A percentile compares a stretch with the other conserved stretches of the same genome.
Conservation (phyloP, 2,113 vertebrate genomes). For the Corythornis cristatus region DNA sequence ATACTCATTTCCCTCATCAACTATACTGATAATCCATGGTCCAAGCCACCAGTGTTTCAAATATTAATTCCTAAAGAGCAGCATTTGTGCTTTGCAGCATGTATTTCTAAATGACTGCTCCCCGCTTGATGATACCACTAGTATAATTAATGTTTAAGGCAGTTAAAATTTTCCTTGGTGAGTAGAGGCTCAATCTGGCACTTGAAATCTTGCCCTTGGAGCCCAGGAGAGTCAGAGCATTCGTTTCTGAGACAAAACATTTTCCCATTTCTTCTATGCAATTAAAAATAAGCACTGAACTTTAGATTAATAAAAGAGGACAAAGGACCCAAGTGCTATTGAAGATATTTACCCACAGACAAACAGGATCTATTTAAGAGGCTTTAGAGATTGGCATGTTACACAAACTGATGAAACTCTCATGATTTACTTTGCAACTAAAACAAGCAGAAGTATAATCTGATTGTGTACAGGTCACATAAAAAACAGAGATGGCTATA, state of each 20-base stretch:
- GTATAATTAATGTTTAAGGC: conserved; percentile 4
- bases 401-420: neutral
- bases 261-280: neutral
- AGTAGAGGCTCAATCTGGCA: neutral
- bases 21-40: neutral
- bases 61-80: neutral
- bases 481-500: neutral
- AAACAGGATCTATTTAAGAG: neutral
- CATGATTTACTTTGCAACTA: neutral
- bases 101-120: neutral
- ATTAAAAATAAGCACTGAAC: conserved; percentile 27
- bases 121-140: neutral
- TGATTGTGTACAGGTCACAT: neutral
- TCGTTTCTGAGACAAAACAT: neutral
- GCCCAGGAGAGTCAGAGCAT: neutral
- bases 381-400: neutral
- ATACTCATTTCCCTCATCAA: neutral
- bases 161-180: neutral
- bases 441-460: neutral
- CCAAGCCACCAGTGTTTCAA: neutral
- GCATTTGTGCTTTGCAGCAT: neutral
- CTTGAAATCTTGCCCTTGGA: conserved; percentile 19
- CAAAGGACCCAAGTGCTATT: neutral
- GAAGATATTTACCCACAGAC: conserved; percentile 10
- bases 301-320: conserved; percentile 15